These are phyloP conservation scores for Blastobasis lacticolella DNA, from an alignment of 2,888 invertebrate species.

Conservation along the genomic window DNA sequence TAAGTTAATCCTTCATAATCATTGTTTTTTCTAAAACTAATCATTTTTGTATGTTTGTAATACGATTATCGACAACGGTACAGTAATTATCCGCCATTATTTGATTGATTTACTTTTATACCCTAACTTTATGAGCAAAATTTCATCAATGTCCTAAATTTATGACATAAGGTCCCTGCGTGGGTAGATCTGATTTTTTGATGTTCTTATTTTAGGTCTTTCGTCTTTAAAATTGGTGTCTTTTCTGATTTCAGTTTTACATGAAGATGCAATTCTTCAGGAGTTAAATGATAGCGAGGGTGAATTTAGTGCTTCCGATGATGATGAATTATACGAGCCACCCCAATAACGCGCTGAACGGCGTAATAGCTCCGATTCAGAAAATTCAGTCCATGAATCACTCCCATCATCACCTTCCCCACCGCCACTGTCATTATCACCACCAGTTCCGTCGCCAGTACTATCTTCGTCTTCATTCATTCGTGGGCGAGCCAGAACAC, in stretches of 20 bases:
- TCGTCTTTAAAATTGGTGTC: background rate
- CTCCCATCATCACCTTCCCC: background rate
- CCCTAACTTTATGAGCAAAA: background rate
- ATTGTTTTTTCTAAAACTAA: background rate
- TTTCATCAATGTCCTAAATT: background rate
- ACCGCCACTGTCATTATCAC: background rate
- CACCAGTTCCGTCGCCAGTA: background rate
- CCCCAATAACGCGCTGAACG: background rate
- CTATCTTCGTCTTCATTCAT: background rate
- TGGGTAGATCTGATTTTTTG: background rate
- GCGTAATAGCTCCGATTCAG: background rate
- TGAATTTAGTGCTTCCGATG: background rate
- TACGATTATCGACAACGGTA: background rate
- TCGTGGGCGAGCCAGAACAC: background rate
- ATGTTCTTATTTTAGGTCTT: background rate
- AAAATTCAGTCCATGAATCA: background rate
- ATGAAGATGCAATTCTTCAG: background rate
- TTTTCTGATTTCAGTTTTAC: background rate
- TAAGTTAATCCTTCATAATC: background rate
- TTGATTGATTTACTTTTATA: background rate
- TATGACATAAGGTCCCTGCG: background rate
- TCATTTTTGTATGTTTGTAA: background rate
- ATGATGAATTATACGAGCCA: background rate
- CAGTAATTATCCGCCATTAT: background rate
- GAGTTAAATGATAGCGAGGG: background rate